phyloP scores from a whole-genome alignment of 2,113 vertebrate genomes.

The Zosterops lateralis region DNA sequence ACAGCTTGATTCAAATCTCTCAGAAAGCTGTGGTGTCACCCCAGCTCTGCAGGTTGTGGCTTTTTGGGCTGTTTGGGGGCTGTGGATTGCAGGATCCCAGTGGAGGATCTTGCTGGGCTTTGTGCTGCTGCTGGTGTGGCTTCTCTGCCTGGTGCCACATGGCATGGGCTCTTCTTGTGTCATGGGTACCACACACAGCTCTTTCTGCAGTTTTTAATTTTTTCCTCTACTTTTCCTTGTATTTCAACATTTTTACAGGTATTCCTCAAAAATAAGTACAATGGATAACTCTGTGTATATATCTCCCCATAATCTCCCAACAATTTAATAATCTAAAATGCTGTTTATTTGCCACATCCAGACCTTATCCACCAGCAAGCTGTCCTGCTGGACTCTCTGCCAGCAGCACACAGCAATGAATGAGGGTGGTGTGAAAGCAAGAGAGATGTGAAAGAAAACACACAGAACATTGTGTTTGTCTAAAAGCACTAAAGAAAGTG shows the following conservation, averaged over 20 bases:
- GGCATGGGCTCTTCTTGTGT: neutral
- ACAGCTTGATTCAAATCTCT: neutral
- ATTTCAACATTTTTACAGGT: neutral
- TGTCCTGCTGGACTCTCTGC: neutral
- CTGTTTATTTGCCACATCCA: neutral
- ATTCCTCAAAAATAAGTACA: neutral
- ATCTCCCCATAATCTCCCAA: neutral
- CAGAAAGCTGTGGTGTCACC: neutral
- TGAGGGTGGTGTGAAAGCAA: neutral
- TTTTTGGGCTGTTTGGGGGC: fast-evolving
- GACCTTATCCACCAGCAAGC: neutral
- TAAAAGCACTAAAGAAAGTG: neutral
- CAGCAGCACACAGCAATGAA: neutral
- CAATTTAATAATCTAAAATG: neutral
- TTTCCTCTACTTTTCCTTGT: neutral
- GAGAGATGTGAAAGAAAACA: neutral
- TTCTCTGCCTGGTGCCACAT: fast-evolving
- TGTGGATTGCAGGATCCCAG: fast-evolving
- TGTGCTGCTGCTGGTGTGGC: neutral
- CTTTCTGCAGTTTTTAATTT: neutral
- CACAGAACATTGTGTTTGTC: neutral
- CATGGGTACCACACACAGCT: neutral
- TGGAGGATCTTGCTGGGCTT: neutral
- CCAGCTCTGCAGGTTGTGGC: neutral
- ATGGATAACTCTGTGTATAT: neutral